Evolutionary conservation across 2,113 vertebrate species (phyloP).

Genomic region (Bombycilla garrulus): DNA sequence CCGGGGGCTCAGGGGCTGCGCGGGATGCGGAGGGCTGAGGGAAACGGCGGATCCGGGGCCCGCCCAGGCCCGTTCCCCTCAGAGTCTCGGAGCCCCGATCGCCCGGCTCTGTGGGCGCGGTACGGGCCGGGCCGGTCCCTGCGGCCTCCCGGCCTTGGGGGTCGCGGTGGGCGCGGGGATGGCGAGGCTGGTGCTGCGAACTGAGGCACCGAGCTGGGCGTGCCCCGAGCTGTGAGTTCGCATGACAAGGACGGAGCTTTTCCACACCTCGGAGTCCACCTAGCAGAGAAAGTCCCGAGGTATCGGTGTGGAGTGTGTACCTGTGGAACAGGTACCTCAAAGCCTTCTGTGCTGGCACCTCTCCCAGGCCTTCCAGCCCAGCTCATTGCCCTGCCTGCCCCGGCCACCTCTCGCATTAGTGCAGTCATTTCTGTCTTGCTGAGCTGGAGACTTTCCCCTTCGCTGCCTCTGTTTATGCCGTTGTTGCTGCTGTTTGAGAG

Average conservation of each 20-base stretch:
- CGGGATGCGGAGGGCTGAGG: background rate
- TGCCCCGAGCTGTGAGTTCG: accelerated
- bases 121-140: accelerated
- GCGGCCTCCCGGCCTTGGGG: background rate
- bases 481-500: slow-evolving; percentile 46
- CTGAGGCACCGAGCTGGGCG: accelerated
- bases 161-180: no score
- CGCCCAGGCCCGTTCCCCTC: background rate
- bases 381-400: background rate
- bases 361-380: background rate
- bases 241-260: accelerated
- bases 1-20: no score
- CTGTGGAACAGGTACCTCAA: accelerated
- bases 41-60: no score
- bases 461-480: slow-evolving; percentile 56
- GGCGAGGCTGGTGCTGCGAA: accelerated
- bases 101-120: no score
- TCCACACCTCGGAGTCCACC: accelerated
- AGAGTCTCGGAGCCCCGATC: background rate
- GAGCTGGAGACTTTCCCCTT: slow-evolving; percentile 69
- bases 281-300: accelerated
- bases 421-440: slow-evolving; percentile 66
- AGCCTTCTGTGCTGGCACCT: background rate
- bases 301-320: accelerated
- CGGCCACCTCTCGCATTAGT: background rate